These are phyloP conservation scores for Caenorhabditis macrosperma DNA, from an alignment of 2,888 invertebrate genomes.

Conservation along the genomic window DNA sequence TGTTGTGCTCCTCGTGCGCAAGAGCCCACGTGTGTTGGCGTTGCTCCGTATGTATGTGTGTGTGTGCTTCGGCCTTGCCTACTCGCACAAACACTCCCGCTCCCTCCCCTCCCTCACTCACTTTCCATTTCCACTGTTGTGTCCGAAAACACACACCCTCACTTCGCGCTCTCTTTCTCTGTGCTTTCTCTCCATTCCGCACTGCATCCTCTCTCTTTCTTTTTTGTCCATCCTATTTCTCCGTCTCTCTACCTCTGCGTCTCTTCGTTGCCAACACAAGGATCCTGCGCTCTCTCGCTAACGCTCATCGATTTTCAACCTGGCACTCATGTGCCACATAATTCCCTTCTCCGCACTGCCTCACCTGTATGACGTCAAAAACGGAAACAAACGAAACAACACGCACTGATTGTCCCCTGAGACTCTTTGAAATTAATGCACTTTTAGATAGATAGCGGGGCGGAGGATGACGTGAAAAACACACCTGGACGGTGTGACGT, in stretches of 20 bases:
- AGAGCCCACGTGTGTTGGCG: constrained; percentile 7
- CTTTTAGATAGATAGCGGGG: constrained; percentile 3
- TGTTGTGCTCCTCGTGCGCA: constrained; percentile 5
- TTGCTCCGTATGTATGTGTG: background rate
- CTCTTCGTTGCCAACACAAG: constrained; percentile 1
- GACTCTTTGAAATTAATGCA: background rate
- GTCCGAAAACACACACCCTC: constrained; percentile 28
- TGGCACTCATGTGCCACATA: background rate
- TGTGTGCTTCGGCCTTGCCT: background rate
- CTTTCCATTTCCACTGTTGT: constrained; percentile 16
- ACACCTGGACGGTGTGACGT: background rate
- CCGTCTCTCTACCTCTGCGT: background rate
- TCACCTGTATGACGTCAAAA: background rate
- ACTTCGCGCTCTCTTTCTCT: background rate
- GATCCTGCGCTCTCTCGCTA: background rate
- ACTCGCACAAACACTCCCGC: background rate
- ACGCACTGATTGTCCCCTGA: background rate
- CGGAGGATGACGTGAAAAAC: background rate
- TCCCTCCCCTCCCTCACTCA: background rate
- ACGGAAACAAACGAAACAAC: background rate
- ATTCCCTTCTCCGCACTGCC: background rate
- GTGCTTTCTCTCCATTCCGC: background rate
- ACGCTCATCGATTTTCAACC: constrained; percentile 14
- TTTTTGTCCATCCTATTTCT: constrained; percentile 13
- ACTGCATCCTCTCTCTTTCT: constrained; percentile 11